These are phyloP conservation scores for Peromyscus aztecus DNA, from an alignment of 2,797 vertebrate genomes.

Conservation along the genomic window DNA sequence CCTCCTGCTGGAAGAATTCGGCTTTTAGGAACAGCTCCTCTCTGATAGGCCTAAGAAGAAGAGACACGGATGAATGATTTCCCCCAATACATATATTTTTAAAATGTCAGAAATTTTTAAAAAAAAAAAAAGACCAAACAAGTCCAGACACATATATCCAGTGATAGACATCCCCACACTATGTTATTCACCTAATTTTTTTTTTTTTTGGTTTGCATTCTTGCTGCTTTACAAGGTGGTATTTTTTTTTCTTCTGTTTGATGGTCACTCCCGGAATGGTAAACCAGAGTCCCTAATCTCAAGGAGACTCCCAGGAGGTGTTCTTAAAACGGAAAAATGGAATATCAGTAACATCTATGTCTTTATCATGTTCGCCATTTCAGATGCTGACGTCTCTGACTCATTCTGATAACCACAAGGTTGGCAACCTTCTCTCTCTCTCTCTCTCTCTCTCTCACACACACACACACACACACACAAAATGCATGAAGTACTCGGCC, in stretches of 20 bases:
- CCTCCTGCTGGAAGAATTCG: constrained; percentile 93
- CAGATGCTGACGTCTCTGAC: not conserved
- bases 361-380: not conserved
- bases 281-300: constrained; percentile 27
- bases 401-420: constrained; percentile 63
- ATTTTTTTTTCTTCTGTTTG: not conserved
- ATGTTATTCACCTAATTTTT: not conserved
- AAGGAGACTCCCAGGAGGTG: not conserved
- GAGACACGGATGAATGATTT: constrained; percentile 29
- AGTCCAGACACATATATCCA: not conserved
- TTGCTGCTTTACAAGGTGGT: not conserved
- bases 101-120: constrained; percentile 33
- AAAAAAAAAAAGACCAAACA: not conserved
- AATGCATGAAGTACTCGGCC: not conserved
- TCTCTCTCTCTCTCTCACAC: not conserved
- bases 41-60: constrained; percentile 90
- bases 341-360: not conserved
- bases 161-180: not conserved
- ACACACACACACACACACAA: no score
- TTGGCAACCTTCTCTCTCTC: not conserved
- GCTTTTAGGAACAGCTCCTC: constrained; percentile 88
- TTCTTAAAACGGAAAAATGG: not conserved
- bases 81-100: not conserved
- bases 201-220: not conserved
- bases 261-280: not conserved